phyloP scores from a whole-genome alignment of 1,140 invertebrate species.

The Danaus melanippus region DNA sequence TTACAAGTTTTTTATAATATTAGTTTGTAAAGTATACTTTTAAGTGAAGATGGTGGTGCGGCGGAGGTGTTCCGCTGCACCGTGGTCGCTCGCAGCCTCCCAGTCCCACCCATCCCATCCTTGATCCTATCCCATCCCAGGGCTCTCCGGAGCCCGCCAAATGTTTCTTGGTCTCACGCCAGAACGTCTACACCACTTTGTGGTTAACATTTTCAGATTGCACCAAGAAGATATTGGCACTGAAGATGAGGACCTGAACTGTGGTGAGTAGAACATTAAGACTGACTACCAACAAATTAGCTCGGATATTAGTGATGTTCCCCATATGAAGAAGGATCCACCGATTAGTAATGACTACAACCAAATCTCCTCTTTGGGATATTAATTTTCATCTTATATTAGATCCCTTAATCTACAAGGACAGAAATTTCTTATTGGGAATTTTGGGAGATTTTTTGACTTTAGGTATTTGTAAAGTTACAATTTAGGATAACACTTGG shows the following conservation, averaged over 20 bases:
- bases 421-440: no score
- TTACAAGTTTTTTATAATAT: conserved; percentile 71
- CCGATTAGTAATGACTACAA: no score
- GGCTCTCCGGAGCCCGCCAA: conserved; percentile 59
- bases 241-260: background rate
- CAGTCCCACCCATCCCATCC: conserved; percentile 44
- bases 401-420: no score
- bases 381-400: no score
- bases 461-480: no score
- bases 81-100: conserved; percentile 49
- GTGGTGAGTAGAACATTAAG: background rate
- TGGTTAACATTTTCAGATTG: conserved; percentile 21
- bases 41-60: conserved; percentile 61
- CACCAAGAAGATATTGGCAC: conserved; percentile 10
- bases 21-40: conserved; percentile 67
- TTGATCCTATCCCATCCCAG: conserved; percentile 49
- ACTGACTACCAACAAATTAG: no score
- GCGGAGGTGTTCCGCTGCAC: conserved; percentile 25
- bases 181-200: conserved; percentile 25
- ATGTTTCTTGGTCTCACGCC: conserved; percentile 42
- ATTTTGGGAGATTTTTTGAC: no score
- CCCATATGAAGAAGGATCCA: no score
- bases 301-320: no score
- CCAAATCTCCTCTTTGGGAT: no score
- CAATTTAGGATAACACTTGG: no score